These are phyloP conservation scores for Perca fluviatilis DNA, from an alignment of 2,113 vertebrate species.

Conservation along the genomic window DNA sequence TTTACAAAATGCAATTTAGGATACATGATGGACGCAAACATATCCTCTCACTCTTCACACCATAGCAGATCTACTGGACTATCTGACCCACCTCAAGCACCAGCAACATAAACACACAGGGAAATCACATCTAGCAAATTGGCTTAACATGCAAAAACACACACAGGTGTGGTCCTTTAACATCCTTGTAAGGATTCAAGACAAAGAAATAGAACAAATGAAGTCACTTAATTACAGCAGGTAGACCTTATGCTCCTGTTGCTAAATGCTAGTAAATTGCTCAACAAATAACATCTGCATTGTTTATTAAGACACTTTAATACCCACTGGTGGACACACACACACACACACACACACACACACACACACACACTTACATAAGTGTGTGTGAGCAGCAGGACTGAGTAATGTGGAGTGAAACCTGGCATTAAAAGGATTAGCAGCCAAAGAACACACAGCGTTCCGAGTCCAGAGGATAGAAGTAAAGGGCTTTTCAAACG, in stretches of 20 bases:
- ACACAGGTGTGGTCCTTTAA: background rate
- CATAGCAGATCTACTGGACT: background rate
- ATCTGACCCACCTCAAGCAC: background rate
- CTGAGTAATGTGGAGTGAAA: conserved; percentile 77
- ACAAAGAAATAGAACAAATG: background rate
- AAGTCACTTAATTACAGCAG: background rate
- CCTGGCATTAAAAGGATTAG: conserved; percentile 75
- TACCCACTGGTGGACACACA: background rate
- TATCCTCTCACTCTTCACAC: background rate
- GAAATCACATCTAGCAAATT: background rate
- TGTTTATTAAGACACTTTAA: background rate
- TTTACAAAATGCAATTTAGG: background rate
- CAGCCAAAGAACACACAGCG: conserved; percentile 68
- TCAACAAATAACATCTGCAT: background rate
- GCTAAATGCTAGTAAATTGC: background rate
- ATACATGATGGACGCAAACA: background rate
- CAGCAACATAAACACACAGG: background rate
- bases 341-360: background rate
- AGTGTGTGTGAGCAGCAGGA: conserved; percentile 68
- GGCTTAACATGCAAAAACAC: background rate
- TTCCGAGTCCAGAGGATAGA: conserved; percentile 39
- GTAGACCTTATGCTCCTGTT: background rate
- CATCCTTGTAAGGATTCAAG: background rate
- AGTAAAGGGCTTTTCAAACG: background rate
- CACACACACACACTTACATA: conserved; percentile 21